Conservation (phyloP, 2,797 vertebrate species). For the Chromobotia macracanthus region DNA sequence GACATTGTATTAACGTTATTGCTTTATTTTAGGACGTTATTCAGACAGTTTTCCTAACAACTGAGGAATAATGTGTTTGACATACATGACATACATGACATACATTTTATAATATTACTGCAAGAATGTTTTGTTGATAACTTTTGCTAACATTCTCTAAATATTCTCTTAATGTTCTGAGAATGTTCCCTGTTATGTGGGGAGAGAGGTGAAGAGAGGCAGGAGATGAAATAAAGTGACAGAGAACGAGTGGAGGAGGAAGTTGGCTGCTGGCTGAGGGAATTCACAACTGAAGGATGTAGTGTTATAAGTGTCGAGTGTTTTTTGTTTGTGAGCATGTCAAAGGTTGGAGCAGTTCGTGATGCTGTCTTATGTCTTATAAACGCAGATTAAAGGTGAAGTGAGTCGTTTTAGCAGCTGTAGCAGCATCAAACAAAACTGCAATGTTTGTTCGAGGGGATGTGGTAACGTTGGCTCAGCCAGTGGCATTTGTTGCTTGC, state of each 20-base stretch:
- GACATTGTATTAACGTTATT: no score
- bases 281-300: not conserved
- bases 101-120: no score
- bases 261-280: slow-evolving; percentile 3
- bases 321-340: slow-evolving; percentile 2
- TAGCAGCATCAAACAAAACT: not conserved
- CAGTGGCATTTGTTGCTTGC: not conserved
- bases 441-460: not conserved
- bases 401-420: slow-evolving; percentile 3
- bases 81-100: no score
- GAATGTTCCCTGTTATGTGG: no score
- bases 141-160: no score
- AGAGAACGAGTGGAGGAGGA: slow-evolving; percentile 44
- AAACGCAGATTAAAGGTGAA: not conserved
- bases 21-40: no score
- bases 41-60: no score
- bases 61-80: no score
- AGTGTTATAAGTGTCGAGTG: not conserved
- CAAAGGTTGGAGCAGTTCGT: slow-evolving; percentile 17
- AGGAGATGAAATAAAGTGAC: slow-evolving; percentile 16
- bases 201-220: not conserved
- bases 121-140: no score
- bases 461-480: not conserved
- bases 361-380: not conserved
- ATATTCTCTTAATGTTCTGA: no score